Conservation (phyloP, 2,113 vertebrate species). For the Laticauda colubrina region DNA sequence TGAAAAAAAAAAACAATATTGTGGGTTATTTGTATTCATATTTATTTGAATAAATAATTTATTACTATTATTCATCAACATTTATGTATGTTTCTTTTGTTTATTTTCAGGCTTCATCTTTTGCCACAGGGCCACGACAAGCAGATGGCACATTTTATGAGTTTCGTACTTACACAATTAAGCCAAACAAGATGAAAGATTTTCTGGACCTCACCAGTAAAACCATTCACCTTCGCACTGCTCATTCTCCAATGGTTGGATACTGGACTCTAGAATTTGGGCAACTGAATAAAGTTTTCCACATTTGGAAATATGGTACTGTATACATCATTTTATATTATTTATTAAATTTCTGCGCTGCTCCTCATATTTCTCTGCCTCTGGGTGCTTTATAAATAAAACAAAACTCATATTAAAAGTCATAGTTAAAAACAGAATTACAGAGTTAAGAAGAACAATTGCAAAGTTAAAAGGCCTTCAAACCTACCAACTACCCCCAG, state of each 20-base stretch:
- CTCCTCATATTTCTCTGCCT: neutral
- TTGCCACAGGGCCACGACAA: conserved; percentile 73
- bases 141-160: conserved; percentile 78
- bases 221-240: conserved; percentile 81
- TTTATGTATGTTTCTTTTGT: neutral
- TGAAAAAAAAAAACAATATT: neutral
- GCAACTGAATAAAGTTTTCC: conserved; percentile 80
- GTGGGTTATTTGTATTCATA: neutral
- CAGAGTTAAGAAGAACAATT: neutral
- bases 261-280: conserved; percentile 85
- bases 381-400: neutral
- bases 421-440: neutral
- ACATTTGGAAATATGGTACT: conserved; percentile 86
- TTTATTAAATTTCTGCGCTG: neutral
- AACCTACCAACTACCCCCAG: neutral
- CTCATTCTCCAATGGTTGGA: conserved; percentile 80
- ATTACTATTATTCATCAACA: neutral
- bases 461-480: neutral
- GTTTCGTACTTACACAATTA: conserved; percentile 81
- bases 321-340: conserved; percentile 48
- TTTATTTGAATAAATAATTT: neutral
- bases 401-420: neutral
- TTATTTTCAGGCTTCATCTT: conserved; percentile 48
- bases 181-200: conserved; percentile 73
- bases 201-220: conserved; percentile 80